Evolutionary conservation across 2,797 vertebrate genomes (phyloP).

Genomic region (Lacerta bilineata): DNA sequence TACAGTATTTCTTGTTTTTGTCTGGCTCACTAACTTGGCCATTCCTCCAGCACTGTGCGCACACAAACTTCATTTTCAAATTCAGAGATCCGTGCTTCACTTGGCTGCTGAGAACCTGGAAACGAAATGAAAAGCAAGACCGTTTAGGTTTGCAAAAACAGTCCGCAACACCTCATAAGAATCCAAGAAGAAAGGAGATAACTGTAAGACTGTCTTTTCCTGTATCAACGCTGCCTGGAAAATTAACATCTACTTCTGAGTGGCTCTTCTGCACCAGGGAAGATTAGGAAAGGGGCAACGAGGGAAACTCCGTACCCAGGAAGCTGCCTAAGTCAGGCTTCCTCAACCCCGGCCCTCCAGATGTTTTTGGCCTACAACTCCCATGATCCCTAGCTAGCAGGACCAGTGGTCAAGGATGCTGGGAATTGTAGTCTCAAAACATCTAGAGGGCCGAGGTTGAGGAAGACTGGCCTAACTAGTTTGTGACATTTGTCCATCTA

Average conservation of each 20-base stretch:
- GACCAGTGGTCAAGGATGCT: no score
- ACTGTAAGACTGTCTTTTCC: background rate
- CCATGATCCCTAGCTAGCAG: no score
- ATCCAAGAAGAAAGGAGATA: background rate
- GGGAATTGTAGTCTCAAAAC: no score
- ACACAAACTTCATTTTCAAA: slow-evolving; percentile 97
- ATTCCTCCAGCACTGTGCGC: slow-evolving; percentile 95
- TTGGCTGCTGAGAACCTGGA: slow-evolving; percentile 81
- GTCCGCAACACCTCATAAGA: slow-evolving; percentile 8
- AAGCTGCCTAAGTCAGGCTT: no score
- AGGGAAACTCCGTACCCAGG: no score
- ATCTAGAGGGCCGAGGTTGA: no score
- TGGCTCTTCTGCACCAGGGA: background rate
- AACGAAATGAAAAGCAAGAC: slow-evolving; percentile 55
- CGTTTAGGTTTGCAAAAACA: slow-evolving; percentile 51
- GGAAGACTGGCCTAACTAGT: no score
- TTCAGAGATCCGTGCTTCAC: slow-evolving; percentile 89
- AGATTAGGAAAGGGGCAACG: no score
- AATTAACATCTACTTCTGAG: background rate
- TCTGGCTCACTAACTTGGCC: slow-evolving; percentile 96
- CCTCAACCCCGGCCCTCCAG: no score
- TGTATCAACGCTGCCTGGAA: background rate
- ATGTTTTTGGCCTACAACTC: no score
- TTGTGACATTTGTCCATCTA: no score
- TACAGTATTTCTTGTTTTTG: slow-evolving; percentile 96